Percentiles rank a stretch among this genome's conserved stretches.
Evolutionary conservation across 2,113 vertebrate genomes (phyloP).

Genomic region (Myiagra hebetior): DNA sequence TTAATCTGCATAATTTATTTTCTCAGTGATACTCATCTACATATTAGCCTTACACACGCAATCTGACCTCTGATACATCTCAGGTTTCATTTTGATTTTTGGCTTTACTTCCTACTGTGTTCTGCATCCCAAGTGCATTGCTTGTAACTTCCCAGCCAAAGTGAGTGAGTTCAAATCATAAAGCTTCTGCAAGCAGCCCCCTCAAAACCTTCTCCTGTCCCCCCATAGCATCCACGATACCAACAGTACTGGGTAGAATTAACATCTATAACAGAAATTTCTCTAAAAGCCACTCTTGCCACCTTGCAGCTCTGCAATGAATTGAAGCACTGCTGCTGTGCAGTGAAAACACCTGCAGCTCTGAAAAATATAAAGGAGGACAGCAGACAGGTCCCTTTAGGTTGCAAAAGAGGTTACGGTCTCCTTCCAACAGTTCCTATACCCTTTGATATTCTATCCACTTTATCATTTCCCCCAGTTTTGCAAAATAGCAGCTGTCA

Average conservation of each 20-base stretch:
- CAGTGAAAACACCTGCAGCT: background rate
- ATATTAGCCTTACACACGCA: background rate
- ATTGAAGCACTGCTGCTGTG: background rate
- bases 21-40: background rate
- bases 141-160: background rate
- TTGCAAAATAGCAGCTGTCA: conserved; percentile 61
- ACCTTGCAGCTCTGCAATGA: background rate
- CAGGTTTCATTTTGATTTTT: background rate
- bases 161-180: background rate
- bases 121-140: background rate
- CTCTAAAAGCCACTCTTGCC: background rate
- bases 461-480: conserved; percentile 31
- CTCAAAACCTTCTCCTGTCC: background rate
- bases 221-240: background rate
- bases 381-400: background rate
- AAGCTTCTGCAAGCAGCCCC: background rate
- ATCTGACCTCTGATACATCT: background rate
- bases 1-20: conserved; percentile 22
- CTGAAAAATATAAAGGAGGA: background rate
- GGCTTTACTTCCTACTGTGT: background rate
- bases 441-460: conserved; percentile 64
- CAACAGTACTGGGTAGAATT: background rate
- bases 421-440: conserved; percentile 56
- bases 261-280: background rate
- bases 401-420: background rate